Conservation (phyloP, 2,797 vertebrate species). For the Nasua narica region DNA sequence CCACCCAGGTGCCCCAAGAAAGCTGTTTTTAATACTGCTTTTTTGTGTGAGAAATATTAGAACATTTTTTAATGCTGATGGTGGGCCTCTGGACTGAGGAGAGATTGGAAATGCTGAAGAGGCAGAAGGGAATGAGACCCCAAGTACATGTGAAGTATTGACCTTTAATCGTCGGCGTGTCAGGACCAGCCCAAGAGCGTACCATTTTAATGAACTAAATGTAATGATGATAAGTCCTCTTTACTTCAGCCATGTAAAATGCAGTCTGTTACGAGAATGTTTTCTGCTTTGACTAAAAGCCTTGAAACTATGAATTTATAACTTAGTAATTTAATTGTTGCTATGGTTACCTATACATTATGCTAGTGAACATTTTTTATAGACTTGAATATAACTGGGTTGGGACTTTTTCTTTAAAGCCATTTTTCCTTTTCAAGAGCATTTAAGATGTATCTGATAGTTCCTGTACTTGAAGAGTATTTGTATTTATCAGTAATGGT, state of each 20-base stretch:
- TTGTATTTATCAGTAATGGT: slow-evolving; percentile 66
- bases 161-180: not conserved
- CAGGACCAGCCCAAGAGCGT: not conserved
- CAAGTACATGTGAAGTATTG: not conserved
- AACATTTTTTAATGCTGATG: not conserved
- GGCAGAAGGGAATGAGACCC: not conserved
- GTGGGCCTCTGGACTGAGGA: not conserved
- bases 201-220: slow-evolving; percentile 14
- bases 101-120: not conserved
- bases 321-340: slow-evolving; percentile 68
- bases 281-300: slow-evolving; percentile 61
- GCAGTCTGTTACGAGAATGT: not conserved
- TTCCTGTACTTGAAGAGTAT: slow-evolving; percentile 66
- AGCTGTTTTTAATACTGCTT: not conserved
- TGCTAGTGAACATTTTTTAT: slow-evolving; percentile 60
- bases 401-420: slow-evolving; percentile 64
- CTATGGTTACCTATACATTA: slow-evolving; percentile 72
- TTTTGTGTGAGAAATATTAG: not conserved
- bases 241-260: slow-evolving; percentile 55
- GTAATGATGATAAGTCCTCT: not conserved
- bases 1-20: not conserved
- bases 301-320: slow-evolving; percentile 66
- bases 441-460: slow-evolving; percentile 44
- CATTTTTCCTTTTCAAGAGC: slow-evolving; percentile 67
- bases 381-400: slow-evolving; percentile 59